Base-by-base conservation (phyloP, 1,140 invertebrate genomes). In the Mercenaria mercenaria region DNA sequence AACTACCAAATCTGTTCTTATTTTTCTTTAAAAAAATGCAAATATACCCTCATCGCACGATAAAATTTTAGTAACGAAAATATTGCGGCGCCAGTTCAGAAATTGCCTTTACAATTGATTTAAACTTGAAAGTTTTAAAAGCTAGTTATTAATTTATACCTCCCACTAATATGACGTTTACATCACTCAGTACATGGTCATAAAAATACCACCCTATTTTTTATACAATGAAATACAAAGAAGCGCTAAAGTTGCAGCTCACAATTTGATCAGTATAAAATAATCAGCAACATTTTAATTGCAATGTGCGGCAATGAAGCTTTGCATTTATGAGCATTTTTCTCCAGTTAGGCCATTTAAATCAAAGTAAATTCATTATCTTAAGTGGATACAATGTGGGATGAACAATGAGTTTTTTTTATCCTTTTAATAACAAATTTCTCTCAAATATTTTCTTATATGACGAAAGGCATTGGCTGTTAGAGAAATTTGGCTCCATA, bases 161-260 rank as follows among this genome's bases (percentile, higher is more conserved):
- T 72, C 23, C 67, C 29, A 72, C 61, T 32, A 34, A 29, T 67
- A 13, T 67, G 6, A 59, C 26, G 3, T 18, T 67, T 67, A 39
- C 23, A 26, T 72, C 15, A 39, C 34, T 10, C 67, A 20, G 39
- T 37, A 72, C 37, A 29, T 34, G 10, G 29, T 34, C 34, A 72
- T 72, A 72, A 72, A 72, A 72, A 72, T 72, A 72, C 67, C 67
- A 72, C 67, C 34, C 67, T 37, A 39, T 41, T 72, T 72, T 72
- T 39, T 39, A 18, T 59, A 59, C 23, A n/a, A 59, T 59, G 20
- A 59, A 23, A 15, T 10, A 67, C n/a, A 67, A 67, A 34, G 61
- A 34, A 67, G 32, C 61, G 32, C 61, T 10, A 8, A n/a, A n/a
- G 61, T 8, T 34, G 32, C 61, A 67, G 52, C 10, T 56, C 10